phyloP scores from a whole-genome alignment of 2,113 vertebrate genomes.

The Apus apus region DNA sequence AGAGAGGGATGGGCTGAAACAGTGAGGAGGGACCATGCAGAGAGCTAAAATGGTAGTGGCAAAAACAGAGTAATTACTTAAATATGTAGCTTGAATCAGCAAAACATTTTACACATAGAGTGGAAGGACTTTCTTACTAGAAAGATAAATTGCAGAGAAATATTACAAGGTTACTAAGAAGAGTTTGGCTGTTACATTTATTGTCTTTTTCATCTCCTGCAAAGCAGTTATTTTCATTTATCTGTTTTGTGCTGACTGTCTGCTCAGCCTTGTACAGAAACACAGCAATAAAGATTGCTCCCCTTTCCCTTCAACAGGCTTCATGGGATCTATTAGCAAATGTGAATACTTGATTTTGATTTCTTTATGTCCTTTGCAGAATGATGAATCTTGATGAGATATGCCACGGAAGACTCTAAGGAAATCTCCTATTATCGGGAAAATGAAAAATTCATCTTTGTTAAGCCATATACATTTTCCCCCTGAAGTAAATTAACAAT shows the following conservation, averaged over 20 bases:
- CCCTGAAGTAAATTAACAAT: slow-evolving; percentile 38
- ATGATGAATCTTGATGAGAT: slow-evolving; percentile 28
- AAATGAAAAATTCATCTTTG: slow-evolving; percentile 51
- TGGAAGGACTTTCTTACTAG: not conserved
- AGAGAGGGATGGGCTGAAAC: not conserved
- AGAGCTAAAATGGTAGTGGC: not conserved
- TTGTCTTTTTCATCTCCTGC: not conserved
- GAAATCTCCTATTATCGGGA: slow-evolving; percentile 46
- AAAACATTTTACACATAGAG: not conserved
- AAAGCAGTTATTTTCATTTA: not conserved
- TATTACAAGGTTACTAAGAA: not conserved
- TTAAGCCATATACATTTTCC: slow-evolving; percentile 11
- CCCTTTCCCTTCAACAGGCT: not conserved
- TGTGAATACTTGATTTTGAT: not conserved
- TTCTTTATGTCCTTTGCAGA: slow-evolving; percentile 4
- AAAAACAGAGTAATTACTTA: not conserved
- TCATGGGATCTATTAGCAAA: slow-evolving; percentile 1
- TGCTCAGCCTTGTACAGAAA: not conserved
- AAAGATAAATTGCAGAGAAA: not conserved
- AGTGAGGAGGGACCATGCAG: not conserved
- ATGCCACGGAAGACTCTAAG: slow-evolving; percentile 41
- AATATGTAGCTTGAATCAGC: not conserved
- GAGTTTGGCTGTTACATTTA: not conserved
- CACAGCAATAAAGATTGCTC: not conserved
- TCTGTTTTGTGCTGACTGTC: not conserved